Evolutionary conservation across 1,140 invertebrate species (phyloP).

Genomic region (Acromyrmex heyeri): DNA sequence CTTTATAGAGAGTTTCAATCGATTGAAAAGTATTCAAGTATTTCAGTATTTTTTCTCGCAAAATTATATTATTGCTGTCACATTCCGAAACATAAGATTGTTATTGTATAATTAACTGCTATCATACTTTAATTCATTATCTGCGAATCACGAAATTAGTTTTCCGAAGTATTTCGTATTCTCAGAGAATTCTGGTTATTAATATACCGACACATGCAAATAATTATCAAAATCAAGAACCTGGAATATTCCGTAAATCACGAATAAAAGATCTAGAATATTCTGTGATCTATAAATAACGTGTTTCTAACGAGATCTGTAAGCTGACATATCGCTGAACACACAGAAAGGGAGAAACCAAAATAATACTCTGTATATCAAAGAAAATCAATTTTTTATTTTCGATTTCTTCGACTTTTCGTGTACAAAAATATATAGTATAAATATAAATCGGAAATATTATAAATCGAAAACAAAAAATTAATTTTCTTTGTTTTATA

Average conservation of each 20-base stretch:
- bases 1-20: not conserved
- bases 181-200: not conserved
- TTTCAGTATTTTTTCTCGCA: not conserved
- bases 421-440: not conserved
- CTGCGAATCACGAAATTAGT: not conserved
- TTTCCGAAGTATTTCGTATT: not conserved
- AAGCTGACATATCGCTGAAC: not conserved
- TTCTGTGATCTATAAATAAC: not conserved
- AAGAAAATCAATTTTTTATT: no score
- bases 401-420: not conserved
- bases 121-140: slow-evolving; percentile 10
- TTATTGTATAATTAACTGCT: slow-evolving; percentile 22
- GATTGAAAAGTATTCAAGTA: not conserved
- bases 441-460: not conserved
- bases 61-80: slow-evolving; percentile 2
- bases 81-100: not conserved
- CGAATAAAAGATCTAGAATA: not conserved
- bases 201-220: not conserved
- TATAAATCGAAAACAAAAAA: not conserved
- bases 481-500: no score
- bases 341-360: no score
- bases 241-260: not conserved
- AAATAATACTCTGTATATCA: not conserved
- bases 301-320: not conserved
- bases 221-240: not conserved